Base-by-base conservation (phyloP, 2,113 vertebrate species). In the Fulica atra region DNA sequence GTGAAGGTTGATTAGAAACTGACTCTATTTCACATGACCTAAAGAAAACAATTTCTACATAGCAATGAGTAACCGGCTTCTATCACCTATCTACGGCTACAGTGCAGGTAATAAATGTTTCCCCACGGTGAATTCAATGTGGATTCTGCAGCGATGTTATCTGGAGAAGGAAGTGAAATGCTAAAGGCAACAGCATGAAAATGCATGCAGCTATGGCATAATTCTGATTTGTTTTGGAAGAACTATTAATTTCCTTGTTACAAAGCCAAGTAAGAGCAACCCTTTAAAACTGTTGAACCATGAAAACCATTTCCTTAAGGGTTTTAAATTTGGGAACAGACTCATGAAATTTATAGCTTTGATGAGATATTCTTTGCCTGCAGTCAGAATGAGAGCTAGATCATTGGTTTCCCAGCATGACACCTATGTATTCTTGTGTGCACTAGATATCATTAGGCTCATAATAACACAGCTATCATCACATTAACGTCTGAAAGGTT, bases 171-270 rank as follows among this genome's bases (percentile, higher is more conserved):
- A 96, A 96, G 94, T 89, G 93, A 96, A 97, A 89, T 82, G 96
- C 96, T 96, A 85, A 97, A 79, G 72, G 93, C 95, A 98, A 90
- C 82, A 95, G 95, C 93, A 94, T 95, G 97, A 97, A 98, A 98
- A 98, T 97, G 97, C 97, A 98, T 90, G 95, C 97, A 97, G 96
- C 94, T 97, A 98, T 97, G 97, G 97, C 96, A 98, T 98, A 98
- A 98, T 98, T 98, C 98, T 97, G 98, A 98, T 99, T 99, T 98
- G 98, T 98, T 99, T 98, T 98, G 98, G 98, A 98, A 98, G 98
- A 98, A 98, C 98, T 97, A 98, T 99, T 99, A 98, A 99, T 99
- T 99, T 99, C 96, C 98, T 98, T 98, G 98, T 99, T 99, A 98
- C 97, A 97, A 98, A 98, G 97, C 98, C 98, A 98, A 98, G 98